phyloP scores from a whole-genome alignment of 1,140 invertebrate species.

The Zaprionus vittiger region DNA sequence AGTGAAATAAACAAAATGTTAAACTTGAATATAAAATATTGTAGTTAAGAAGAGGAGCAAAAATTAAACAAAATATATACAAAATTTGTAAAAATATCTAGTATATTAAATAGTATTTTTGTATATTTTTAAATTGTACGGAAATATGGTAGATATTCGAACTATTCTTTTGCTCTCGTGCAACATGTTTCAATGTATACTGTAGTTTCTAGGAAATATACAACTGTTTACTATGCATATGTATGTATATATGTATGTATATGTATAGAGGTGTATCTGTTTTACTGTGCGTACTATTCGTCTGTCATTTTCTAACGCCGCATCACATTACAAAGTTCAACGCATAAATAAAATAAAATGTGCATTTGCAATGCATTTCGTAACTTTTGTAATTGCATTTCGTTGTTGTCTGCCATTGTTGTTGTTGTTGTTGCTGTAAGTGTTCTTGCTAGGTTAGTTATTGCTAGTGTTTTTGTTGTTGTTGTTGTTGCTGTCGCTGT shows the following conservation, averaged over 20 bases:
- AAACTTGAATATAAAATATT: background rate
- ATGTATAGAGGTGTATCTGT: background rate
- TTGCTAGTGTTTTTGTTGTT: conserved; percentile 28
- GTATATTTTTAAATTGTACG: too few relatives aligned
- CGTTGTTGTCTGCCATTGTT: conserved; percentile 17
- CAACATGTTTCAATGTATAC: background rate
- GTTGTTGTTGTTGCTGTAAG: conserved; percentile 14
- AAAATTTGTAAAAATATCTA: background rate
- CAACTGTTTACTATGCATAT: background rate
- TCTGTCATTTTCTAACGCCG: conserved; percentile 1
- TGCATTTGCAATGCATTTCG: conserved; percentile 51
- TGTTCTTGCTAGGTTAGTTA: background rate
- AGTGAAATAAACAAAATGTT: background rate
- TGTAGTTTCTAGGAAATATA: background rate
- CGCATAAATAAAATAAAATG: conserved; percentile 35
- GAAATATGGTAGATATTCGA: background rate
- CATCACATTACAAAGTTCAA: conserved; percentile 23
- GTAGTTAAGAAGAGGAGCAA: background rate
- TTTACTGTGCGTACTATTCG: background rate
- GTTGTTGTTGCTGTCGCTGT: conserved; percentile 39
- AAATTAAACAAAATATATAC: background rate
- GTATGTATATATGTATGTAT: background rate
- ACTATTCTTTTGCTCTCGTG: background rate
- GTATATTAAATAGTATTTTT: background rate
- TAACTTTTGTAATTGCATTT: conserved; percentile 58